phyloP scores from a whole-genome alignment of 2,797 vertebrate genomes.

The Phoxinus dragarum region DNA sequence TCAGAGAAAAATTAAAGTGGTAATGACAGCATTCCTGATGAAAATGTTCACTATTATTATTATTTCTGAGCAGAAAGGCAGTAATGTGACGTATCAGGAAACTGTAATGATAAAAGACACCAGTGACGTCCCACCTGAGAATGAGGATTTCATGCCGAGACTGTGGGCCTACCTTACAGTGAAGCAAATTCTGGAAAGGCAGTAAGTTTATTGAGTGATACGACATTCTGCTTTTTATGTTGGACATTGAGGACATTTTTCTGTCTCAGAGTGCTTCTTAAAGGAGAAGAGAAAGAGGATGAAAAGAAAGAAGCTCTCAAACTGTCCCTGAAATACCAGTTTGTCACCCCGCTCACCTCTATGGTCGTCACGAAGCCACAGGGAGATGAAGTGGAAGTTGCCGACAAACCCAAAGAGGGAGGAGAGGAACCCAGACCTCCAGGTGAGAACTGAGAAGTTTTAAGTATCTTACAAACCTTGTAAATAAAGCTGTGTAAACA shows the following conservation, averaged over 20 bases:
- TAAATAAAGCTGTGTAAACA: neutral
- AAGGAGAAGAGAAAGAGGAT: slow-evolving; percentile 66
- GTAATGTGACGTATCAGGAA: slow-evolving; percentile 63
- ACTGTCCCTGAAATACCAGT: slow-evolving; percentile 79
- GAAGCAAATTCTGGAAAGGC: slow-evolving; percentile 80
- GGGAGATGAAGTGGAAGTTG: slow-evolving; percentile 71
- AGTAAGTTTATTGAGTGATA: slow-evolving; percentile 68
- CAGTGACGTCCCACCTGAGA: slow-evolving; percentile 49
- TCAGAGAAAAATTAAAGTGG: neutral
- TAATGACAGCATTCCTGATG: neutral
- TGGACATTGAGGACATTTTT: neutral
- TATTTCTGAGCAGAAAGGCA: slow-evolving; percentile 62
- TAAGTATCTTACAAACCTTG: neutral
- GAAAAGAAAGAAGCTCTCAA: slow-evolving; percentile 69
- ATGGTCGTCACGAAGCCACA: slow-evolving; percentile 84
- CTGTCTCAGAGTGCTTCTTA: slow-evolving; percentile 69
- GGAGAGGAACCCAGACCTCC: neutral
- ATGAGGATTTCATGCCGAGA: slow-evolving; percentile 71
- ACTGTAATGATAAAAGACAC: slow-evolving; percentile 26
- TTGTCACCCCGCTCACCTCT: slow-evolving; percentile 84
- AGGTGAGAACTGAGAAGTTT: neutral
- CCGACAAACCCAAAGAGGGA: slow-evolving; percentile 79
- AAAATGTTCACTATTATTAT: neutral
- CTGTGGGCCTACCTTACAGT: slow-evolving; percentile 85
- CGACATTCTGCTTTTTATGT: neutral